phyloP scores from a whole-genome alignment of 1,140 invertebrate species.

The Drosophila ohnishii region DNA sequence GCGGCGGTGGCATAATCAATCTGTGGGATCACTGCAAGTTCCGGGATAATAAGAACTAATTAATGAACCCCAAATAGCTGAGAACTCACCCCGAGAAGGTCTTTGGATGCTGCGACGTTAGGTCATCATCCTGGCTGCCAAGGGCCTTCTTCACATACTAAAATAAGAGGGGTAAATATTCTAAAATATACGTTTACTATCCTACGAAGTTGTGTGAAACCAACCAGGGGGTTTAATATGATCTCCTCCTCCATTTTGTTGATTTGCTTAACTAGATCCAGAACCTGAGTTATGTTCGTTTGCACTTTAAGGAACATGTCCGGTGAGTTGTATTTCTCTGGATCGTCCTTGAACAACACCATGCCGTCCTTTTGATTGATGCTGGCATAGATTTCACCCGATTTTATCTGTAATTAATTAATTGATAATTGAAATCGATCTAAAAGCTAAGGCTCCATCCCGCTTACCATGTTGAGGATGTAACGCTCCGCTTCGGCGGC shows the following conservation, averaged over 20 bases:
- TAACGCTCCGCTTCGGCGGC: slow-evolving; percentile 96
- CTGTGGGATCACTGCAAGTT: slow-evolving; percentile 75
- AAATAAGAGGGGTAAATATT: background rate
- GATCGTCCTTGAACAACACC: slow-evolving; percentile 98
- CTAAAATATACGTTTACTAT: background rate
- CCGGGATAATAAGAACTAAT: background rate
- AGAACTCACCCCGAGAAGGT: slow-evolving; percentile 76
- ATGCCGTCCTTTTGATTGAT: slow-evolving; percentile 99
- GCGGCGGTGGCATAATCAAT: slow-evolving; percentile 67
- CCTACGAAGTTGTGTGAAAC: background rate
- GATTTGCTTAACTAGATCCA: slow-evolving; percentile 93
- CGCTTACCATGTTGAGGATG: slow-evolving; percentile 94
- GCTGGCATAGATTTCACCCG: slow-evolving; percentile 97
- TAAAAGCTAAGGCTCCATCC: background rate
- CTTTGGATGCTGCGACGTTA: slow-evolving; percentile 85
- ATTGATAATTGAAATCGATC: background rate
- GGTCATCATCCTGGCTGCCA: slow-evolving; percentile 87
- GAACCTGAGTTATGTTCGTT: slow-evolving; percentile 93
- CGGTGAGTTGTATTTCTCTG: slow-evolving; percentile 96
- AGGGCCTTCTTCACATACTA: slow-evolving; percentile 90
- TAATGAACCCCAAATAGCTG: background rate
- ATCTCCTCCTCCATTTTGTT: slow-evolving; percentile 97
- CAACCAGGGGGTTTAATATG: slow-evolving; percentile 92
- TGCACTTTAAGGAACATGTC: slow-evolving; percentile 93
- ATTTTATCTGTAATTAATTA: slow-evolving; percentile 90